A percentile compares a stretch with the other conserved stretches of the same genome.
Evolutionary conservation across 2,888 invertebrate genomes (phyloP).

Genomic region (Taphrorychus bicolor): DNA sequence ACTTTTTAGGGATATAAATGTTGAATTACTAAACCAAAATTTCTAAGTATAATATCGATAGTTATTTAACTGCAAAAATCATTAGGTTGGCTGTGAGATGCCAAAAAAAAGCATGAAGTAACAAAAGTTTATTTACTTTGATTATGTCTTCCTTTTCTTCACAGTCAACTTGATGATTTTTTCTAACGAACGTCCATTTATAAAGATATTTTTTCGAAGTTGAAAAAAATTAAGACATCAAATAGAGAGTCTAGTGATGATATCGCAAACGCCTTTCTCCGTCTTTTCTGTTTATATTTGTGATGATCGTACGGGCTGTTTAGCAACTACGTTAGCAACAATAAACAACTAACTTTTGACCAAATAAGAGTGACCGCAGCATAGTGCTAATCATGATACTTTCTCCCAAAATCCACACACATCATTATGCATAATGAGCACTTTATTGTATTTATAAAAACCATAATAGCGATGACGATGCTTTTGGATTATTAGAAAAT

Average conservation of each 20-base stretch:
- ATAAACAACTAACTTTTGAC: not conserved
- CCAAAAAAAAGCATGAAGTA: too few species aligned
- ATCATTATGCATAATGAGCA: constrained; percentile 1
- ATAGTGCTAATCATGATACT: constrained; percentile 10
- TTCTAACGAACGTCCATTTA: too few species aligned
- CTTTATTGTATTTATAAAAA: not conserved
- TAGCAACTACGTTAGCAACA: not conserved
- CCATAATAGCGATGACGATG: not conserved
- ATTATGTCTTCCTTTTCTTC: too few species aligned
- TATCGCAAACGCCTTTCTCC: constrained; percentile 7
- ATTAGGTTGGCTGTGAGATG: too few species aligned
- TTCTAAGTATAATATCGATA: too few species aligned
- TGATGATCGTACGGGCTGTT: constrained; percentile 1
- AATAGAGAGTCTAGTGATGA: not conserved
- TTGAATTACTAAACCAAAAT: too few species aligned
- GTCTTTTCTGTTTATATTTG: constrained; percentile 6
- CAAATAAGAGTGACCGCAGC: not conserved
- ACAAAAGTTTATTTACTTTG: too few species aligned
- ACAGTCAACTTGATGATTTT: too few species aligned
- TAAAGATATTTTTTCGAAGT: too few species aligned
- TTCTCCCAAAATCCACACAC: constrained; percentile 9
- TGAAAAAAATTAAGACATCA: not conserved
- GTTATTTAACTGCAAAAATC: too few species aligned
- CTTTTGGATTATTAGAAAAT: not conserved
- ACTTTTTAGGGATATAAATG: too few species aligned